These are phyloP conservation scores for Euwallacea similis DNA, from an alignment of 1,140 invertebrate genomes.

Conservation along the genomic window DNA sequence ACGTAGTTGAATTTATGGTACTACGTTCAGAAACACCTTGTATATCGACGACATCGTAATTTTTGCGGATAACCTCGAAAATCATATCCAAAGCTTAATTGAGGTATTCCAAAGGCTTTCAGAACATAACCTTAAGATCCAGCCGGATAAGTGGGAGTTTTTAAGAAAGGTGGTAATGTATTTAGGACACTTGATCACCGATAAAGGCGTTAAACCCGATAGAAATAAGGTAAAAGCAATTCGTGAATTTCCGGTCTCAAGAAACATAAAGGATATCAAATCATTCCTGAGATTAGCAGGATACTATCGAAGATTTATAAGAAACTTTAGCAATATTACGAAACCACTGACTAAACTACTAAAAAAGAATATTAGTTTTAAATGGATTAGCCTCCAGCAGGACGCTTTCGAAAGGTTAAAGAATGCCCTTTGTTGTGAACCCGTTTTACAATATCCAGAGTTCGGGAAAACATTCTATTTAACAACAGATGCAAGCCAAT, in stretches of 20 bases:
- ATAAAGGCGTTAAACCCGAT: conserved; percentile 42
- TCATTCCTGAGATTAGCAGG: conserved; percentile 18
- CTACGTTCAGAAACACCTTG: too few relatives aligned
- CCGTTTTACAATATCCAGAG: conserved; percentile 48
- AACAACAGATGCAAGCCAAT: conserved; percentile 37
- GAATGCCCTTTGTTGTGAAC: conserved; percentile 30
- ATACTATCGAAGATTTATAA: conserved; percentile 23
- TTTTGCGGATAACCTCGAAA: conserved; percentile 42
- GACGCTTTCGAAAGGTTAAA: conserved; percentile 10
- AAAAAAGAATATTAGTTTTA: conserved; percentile 26
- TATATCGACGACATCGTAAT: conserved; percentile 52
- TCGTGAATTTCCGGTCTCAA: conserved; percentile 17
- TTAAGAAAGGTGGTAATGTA: conserved; percentile 35
- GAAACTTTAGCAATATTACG: conserved; percentile 17
- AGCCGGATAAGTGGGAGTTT: conserved; percentile 31
- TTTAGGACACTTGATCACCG: conserved; percentile 43
- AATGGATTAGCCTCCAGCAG: conserved; percentile 9
- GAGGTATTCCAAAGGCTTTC: neutral
- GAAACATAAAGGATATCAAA: conserved; percentile 26
- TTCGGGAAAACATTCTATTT: conserved; percentile 43
- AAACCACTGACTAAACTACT: conserved; percentile 39
- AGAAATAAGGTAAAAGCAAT: conserved; percentile 32
- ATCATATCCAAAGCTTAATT: conserved; percentile 43
- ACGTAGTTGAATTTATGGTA: too few relatives aligned
- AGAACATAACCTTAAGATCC: conserved; percentile 36